phyloP scores from a whole-genome alignment of 53 echinoderm and acorn worm genomes.

The Temnopleurus reevesii region DNA sequence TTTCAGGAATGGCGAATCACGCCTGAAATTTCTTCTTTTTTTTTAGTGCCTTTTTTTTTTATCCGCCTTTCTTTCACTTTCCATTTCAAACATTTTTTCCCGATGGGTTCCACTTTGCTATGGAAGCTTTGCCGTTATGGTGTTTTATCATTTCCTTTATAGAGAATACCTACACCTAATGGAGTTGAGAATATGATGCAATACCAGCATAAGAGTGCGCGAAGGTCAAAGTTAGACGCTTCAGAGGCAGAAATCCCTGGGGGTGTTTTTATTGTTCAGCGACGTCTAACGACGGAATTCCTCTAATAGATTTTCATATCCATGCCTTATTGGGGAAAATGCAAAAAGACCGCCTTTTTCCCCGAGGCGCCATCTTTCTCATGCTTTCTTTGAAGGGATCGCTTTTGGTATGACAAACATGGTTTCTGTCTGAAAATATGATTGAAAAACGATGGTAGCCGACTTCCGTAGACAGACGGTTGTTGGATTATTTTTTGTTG shows the following conservation, averaged over 20 bases:
- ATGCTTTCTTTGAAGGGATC: neutral
- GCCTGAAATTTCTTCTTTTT: neutral
- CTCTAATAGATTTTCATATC: slow-evolving; percentile 34
- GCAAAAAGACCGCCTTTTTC: neutral
- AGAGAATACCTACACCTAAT: neutral
- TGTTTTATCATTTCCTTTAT: neutral
- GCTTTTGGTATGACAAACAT: neutral
- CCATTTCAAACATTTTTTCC: neutral
- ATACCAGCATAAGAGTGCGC: neutral
- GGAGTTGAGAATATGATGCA: neutral
- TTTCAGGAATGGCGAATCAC: neutral
- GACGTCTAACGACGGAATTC: neutral
- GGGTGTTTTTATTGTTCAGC: neutral
- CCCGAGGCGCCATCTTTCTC: neutral
- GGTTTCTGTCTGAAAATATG: neutral
- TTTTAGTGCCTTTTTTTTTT: neutral
- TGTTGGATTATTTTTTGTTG: too few species aligned
- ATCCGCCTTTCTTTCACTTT: neutral
- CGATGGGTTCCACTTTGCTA: too few species aligned
- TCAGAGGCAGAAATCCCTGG: neutral
- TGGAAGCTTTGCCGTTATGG: neutral
- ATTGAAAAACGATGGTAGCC: too few species aligned
- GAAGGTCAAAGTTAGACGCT: neutral
- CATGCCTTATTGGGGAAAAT: slow-evolving; percentile 5
- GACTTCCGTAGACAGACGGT: too few species aligned